Evolutionary conservation across 2,113 vertebrate genomes (phyloP), one percentile per base, ranked within the genome.

Genomic region (Felis chaus): DNA sequence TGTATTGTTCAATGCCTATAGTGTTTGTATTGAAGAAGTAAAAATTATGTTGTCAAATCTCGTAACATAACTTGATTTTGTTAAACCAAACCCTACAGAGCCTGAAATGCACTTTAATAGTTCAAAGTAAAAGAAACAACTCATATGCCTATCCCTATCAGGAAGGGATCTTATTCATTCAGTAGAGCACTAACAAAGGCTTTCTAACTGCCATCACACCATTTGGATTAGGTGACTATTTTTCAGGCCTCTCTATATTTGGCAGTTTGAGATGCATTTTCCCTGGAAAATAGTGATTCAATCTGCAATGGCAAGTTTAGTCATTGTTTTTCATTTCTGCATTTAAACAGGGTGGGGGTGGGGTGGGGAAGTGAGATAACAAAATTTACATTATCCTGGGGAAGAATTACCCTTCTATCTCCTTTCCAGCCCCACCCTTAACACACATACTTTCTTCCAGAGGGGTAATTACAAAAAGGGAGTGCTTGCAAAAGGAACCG

Each of bases 401-500:
- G 2, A 66, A 89, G 57, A 95, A 94, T 11, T 3, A 7, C 29
- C 23, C 69, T 36, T 27, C 45, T 39, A 4, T 7, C 25, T 57
- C 48, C 23, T 65, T 10, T 11, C 15, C n/a, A n/a, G 25, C 4
- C 3, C 79, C 61, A 5, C 31, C 36, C 45, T 21, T 73, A 63
- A n/a, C 11, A 87, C 19, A 65, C 9, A 68, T 3, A 93, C 53
- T 14, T 87, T 92, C 18, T 61, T 96, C 14, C 4, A 13, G 89
- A 91, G 82, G 80, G 94, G 95, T 84, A 69, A 97, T 97, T 71
- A 85, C 45, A 18, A 94, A 94, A 96, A 97, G 86, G 68, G 97
- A 95, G 76, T 36, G 89, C 71, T 31, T 45, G 61, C 83, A 93
- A 94, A 95, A 96, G 96, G 66, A 86, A 80, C 14, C n/a, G 21